These are phyloP conservation scores for Catalaphyllia jardinei DNA, from an alignment of 64 coral and sea anemone species.

Conservation along the genomic window DNA sequence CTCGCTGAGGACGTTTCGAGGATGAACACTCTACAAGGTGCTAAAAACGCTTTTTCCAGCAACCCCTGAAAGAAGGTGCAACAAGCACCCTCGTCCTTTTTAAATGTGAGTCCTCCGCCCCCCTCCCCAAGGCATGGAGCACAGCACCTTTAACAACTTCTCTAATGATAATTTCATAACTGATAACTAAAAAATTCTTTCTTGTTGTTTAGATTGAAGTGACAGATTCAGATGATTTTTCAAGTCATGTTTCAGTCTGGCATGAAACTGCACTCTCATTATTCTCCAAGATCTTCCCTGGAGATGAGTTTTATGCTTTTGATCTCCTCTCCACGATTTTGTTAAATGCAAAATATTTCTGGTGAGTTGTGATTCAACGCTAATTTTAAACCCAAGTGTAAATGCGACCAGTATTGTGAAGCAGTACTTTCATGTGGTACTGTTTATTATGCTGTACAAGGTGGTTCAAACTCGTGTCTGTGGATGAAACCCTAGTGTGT, in stretches of 20 bases:
- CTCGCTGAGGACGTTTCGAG: too few relatives aligned
- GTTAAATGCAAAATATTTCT: slow-evolving; percentile 66
- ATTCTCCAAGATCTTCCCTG: slow-evolving; percentile 74
- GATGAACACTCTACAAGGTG: too few relatives aligned
- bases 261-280: slow-evolving; percentile 70
- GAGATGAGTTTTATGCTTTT: slow-evolving; percentile 90
- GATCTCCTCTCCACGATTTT: slow-evolving; percentile 85
- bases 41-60: too few relatives aligned
- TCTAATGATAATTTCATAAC: not conserved
- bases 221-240: slow-evolving; percentile 11
- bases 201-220: slow-evolving; percentile 38
- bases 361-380: slow-evolving; percentile 46
- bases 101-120: too few relatives aligned
- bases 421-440: too few relatives aligned
- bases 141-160: not conserved
- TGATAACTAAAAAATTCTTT: not conserved
- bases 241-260: slow-evolving; percentile 39
- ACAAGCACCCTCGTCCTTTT: too few relatives aligned
- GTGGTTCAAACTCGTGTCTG: too few relatives aligned
- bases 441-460: too few relatives aligned
- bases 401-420: not conserved
- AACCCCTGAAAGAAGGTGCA: too few relatives aligned
- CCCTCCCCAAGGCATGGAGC: not conserved
- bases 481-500: too few relatives aligned
- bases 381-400: not conserved